Base-by-base conservation (phyloP, 2,113 vertebrate species). In the Pungitius pungitius region DNA sequence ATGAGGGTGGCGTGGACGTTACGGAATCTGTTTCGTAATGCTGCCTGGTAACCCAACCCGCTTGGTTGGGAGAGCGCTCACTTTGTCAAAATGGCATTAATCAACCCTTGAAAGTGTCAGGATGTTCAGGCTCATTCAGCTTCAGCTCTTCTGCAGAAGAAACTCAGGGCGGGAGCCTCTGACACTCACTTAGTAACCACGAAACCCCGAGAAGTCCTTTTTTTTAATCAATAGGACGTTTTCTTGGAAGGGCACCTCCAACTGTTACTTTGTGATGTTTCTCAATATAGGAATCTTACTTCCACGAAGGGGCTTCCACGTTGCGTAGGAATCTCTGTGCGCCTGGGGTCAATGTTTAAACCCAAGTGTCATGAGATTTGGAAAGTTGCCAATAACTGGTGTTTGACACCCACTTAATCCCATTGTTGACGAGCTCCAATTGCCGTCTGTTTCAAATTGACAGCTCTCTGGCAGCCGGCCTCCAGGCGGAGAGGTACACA, bases 51-150 rank as follows among this genome's bases (percentile, higher is more conserved):
- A 35, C 12, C 24, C n/a, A 79, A 68, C 42, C 24, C 10, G 40
- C 9, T n/a, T 11, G 13, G 45, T 65, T 79, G 69, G 75, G 70
- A 80, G 82, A 75, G 77, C 52, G 40, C 26, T 55, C 37, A 54
- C 78, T 63, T 63, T 4, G 6, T 33, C 67, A 39, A 22, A 77
- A 51, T 15, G 3, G 4, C 35, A 52, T 56, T 26, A 62, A 64
- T 58, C n/a, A 69, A 49, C 24, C 20, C 20, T 51, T 20, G 11
- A 3, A 56, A 6, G 30, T 64, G 66, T 57, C 69, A 2, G 0
- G 13, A 18, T 63, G 24, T 59, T 15, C 51, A n/a, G 24, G 18
- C 26, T 54, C 20, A n/a, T 22, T 14, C 13, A 12, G 22, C 15
- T n/a, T 11, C 5, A 15, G 11, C 15, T 47, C 59, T 63, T 6